These are phyloP conservation scores for Ondatra zibethicus DNA, from an alignment of 2,113 vertebrate species.

Conservation along the genomic window DNA sequence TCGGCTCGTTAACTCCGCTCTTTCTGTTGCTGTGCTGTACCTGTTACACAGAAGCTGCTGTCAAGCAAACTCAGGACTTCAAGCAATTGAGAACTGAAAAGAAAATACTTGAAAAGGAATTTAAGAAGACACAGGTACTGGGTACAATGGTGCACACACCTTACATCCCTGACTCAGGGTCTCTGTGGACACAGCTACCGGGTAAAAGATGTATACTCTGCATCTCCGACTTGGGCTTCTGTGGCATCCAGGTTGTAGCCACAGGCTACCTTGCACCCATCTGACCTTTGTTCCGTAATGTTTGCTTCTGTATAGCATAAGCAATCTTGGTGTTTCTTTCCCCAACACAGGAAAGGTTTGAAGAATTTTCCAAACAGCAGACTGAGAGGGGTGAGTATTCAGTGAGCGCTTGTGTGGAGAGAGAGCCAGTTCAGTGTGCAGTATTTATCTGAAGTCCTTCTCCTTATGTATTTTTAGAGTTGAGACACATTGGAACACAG, in stretches of 20 bases:
- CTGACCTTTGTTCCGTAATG: fast-evolving
- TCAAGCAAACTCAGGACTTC: slow-evolving; percentile 89
- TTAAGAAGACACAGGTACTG: slow-evolving; percentile 92
- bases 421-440: not conserved
- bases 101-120: slow-evolving; percentile 87
- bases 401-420: slow-evolving; percentile 32
- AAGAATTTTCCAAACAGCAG: slow-evolving; percentile 84
- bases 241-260: not conserved
- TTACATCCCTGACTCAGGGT: not conserved
- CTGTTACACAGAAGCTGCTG: slow-evolving; percentile 88
- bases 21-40: not conserved
- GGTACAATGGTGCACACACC: not conserved
- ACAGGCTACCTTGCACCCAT: fast-evolving
- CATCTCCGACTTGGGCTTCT: too few relatives aligned
- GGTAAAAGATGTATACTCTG: too few relatives aligned
- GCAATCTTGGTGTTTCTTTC: not conserved
- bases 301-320: not conserved
- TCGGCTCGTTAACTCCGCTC: not conserved
- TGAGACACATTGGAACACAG: slow-evolving; percentile 90
- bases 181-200: too few relatives aligned
- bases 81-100: slow-evolving; percentile 91
- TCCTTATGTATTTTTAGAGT: slow-evolving; percentile 79
- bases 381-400: slow-evolving; percentile 88
- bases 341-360: slow-evolving; percentile 88
- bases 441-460: slow-evolving; percentile 21